Base-by-base conservation (phyloP, 2,113 vertebrate genomes). In the Hipposideros armiger region DNA sequence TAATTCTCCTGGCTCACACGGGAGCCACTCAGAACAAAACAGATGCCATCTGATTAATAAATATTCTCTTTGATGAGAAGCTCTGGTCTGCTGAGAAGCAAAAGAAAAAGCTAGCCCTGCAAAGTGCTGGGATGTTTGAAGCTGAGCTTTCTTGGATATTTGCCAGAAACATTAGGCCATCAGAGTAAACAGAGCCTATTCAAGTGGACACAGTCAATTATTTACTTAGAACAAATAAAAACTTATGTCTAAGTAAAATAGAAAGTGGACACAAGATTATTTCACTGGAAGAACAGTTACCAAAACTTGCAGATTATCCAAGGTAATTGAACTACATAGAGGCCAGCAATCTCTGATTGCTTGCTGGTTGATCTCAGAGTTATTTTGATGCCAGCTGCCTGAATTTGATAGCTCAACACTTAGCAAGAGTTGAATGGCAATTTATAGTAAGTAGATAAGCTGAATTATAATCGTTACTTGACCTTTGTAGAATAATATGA, bases 211-310 rank as follows among this genome's bases (percentile, higher is more conserved):
- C 14, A 54, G 58, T 66, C 22, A 20, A 10, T 85, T 96, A 73
- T 73, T 88, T 91, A 50, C 90, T 95, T 62, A 93, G 52, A 76
- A 91, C 36, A 91, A 88, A 87, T 42, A 67, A 91, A 91, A 78
- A 10, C 20, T 50, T 87, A 72, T n/a, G 47, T 87, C n/a, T 28
- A 95, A 87, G n/a, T 87, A 54, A 93, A 87, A 94, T 36, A 45
- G 28, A 85, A 96, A 89, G n/a, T 88, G 36, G 24, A 47, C 72
- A 69, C 16, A 80, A 73, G 73, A 80, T 92, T 88, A 88, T 94
- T 74, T 85, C 58, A 80, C 52, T 22, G 19, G 74, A 72, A 70
- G 8, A 67, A 4, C 56, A 52, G 11, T 84, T 88, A 95, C 17
- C 47, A 32, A 91, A 58, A 50, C 4, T 9, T 83, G 36, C 52